Evolutionary conservation across 2,113 vertebrate species (phyloP).

Genomic region (Erythrocebus patas): DNA sequence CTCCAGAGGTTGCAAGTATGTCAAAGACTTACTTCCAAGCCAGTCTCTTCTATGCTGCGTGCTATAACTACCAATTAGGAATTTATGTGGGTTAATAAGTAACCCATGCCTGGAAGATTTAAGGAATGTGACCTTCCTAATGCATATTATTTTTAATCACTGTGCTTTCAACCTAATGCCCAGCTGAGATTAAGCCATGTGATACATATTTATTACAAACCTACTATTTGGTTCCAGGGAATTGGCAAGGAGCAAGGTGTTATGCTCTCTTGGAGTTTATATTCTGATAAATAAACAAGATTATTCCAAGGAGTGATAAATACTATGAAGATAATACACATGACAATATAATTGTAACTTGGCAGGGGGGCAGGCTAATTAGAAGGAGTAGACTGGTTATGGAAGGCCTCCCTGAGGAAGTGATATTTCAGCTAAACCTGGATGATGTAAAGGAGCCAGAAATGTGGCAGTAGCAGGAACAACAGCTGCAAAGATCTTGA

Average conservation of each 20-base stretch:
- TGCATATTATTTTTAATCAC: conserved; percentile 50
- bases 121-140: conserved; percentile 43
- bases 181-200: neutral
- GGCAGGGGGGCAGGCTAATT: neutral
- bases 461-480: neutral
- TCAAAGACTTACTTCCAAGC: neutral
- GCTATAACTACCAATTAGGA: conserved; percentile 46
- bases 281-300: neutral
- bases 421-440: neutral
- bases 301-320: neutral
- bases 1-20: neutral
- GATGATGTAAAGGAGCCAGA: neutral
- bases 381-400: neutral
- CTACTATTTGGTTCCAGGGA: neutral
- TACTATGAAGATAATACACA: neutral
- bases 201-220: neutral
- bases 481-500: neutral
- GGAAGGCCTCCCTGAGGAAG: neutral
- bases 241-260: neutral
- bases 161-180: neutral
- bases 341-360: neutral
- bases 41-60: neutral
- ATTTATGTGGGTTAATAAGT: conserved; percentile 48
- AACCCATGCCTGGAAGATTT: conserved; percentile 43
- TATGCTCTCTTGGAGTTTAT: neutral